Evolutionary conservation across 1,140 invertebrate genomes (phyloP), one percentile per base, ranked within the genome.

Genomic region (Agrypnia vestita): DNA sequence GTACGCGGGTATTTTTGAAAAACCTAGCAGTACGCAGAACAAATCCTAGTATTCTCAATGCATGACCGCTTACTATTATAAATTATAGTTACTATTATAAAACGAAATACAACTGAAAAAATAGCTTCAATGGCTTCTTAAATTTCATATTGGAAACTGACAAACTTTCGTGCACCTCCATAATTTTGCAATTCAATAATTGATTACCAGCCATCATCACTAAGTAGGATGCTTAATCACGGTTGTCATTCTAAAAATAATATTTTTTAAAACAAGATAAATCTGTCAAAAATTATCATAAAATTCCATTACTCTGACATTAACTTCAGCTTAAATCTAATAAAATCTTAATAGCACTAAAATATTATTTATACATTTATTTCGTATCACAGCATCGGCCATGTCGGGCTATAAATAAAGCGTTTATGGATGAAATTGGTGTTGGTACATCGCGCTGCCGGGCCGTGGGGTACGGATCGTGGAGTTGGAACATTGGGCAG

Each of bases 261-360:
- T 78, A 69, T 56, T 78, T 53, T 51, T 51, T 51, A 11, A 64
- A 64, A 64, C 61, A 64, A 64, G 12, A 35, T 64, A 64, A 64
- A 64, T 64, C 61, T 25, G 35, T 64, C 61, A 64, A 64, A 35
- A 64, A 64, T 64, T 64, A 64, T 25, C 61, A 64, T 64, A 64
- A 64, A 64, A 64, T 64, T 64, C 61, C 61, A 64, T 64, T 64
- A 64, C 61, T 10, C 61, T 43, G 61, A 43, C 61, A 13, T 64
- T 64, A 64, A 64, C 35, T 35, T 35, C 61, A 8, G 35, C 21
- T 64, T 64, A 35, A 64, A 64, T n/a, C 25, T 19, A 64, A 64
- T 43, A 64, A 64, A 64, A 64, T 35, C 61, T 64, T 64, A 64
- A 64, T 64, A 43, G 35, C 61, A 21, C 35, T n/a, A 25, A 64